These are phyloP conservation scores for Megaceryle torquata DNA, from an alignment of 2,113 vertebrate species.

Conservation along the genomic window DNA sequence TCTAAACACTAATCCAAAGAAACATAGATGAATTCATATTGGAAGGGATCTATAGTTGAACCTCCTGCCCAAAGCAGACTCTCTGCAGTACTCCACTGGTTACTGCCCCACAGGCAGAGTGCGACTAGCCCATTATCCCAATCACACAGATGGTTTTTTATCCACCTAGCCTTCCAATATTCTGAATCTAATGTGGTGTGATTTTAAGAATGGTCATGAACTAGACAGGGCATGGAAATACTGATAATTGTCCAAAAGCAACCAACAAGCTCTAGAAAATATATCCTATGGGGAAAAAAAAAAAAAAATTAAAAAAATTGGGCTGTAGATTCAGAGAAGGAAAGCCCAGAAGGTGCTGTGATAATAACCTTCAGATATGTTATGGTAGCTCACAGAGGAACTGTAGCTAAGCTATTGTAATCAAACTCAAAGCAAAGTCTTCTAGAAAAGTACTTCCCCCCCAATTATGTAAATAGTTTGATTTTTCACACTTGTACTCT, in stretches of 20 bases:
- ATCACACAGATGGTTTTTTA: neutral
- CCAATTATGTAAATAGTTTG: neutral
- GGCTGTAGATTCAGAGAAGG: neutral
- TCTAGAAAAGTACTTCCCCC: neutral
- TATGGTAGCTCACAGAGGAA: neutral
- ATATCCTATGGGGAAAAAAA: neutral
- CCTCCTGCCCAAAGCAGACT: neutral
- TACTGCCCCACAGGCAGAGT: neutral
- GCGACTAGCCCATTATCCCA: neutral
- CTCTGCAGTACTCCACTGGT: neutral
- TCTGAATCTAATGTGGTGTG: fast-evolving
- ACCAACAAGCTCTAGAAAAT: neutral
- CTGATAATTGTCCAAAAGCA: neutral
- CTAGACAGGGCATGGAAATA: neutral
- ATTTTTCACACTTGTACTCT: neutral
- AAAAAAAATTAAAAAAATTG: neutral
- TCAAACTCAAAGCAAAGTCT: neutral
- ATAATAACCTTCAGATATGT: neutral
- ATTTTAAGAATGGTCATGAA: neutral
- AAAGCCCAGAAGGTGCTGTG: neutral
- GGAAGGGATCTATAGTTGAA: neutral
- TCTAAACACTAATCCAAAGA: neutral
- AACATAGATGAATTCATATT: neutral
- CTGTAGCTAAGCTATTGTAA: neutral
- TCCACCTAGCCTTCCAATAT: neutral